Conservation (phyloP, 2,113 vertebrate species). For the Xyliphius kryptos region DNA sequence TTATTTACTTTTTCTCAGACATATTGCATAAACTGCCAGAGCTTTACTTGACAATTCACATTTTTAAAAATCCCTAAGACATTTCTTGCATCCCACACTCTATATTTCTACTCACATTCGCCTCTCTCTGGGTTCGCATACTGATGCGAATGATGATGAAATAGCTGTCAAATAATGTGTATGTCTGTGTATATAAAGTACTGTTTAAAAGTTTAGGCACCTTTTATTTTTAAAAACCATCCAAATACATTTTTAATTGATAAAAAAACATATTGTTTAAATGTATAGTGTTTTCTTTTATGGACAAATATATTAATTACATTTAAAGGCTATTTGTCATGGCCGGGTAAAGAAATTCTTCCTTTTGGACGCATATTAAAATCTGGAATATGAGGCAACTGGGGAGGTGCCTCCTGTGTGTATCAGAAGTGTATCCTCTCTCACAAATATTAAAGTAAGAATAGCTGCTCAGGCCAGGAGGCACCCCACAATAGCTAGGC, state of each 20-base stretch:
- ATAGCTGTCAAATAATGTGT: too few species aligned
- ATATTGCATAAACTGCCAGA: constrained; percentile 43
- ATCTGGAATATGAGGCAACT: constrained; percentile 39
- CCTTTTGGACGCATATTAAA: constrained; percentile 44
- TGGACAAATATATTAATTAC: too few species aligned
- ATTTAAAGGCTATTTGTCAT: too few species aligned
- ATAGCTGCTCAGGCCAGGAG: constrained; percentile 31
- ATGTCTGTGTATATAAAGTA: too few species aligned
- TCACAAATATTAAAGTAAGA: constrained; percentile 43
- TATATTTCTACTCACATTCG: constrained; percentile 46
- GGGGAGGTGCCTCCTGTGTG: constrained; percentile 32
- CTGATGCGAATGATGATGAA: constrained; percentile 61
- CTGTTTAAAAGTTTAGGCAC: too few species aligned
- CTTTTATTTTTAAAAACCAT: too few species aligned
- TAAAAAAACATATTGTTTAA: too few species aligned
- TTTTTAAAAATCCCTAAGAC: constrained; percentile 62
- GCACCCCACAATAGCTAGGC: constrained; percentile 36
- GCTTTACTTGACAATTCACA: constrained; percentile 62
- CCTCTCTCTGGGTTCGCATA: constrained; percentile 50
- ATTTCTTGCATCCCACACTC: constrained; percentile 58
- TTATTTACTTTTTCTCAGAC: too few species aligned
- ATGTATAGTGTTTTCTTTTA: too few species aligned
- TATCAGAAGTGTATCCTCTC: constrained; percentile 39
- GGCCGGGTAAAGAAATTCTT: constrained; percentile 36
- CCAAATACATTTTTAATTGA: too few species aligned